These are phyloP conservation scores for Porites lutea DNA, from an alignment of 64 coral and sea anemone genomes.

Conservation along the genomic window DNA sequence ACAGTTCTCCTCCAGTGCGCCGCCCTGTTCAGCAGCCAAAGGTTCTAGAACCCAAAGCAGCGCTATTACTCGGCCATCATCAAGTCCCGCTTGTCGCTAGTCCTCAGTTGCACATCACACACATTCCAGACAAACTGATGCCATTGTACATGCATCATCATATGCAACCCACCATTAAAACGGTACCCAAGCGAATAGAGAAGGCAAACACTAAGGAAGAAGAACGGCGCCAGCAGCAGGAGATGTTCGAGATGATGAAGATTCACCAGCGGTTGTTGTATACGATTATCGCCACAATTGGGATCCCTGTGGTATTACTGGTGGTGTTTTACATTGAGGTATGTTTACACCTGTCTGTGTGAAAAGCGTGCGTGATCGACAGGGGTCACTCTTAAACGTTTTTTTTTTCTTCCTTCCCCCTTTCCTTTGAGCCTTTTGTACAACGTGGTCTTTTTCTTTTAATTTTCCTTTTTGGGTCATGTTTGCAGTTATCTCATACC, in stretches of 20 bases:
- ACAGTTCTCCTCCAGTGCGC: constrained; percentile 53
- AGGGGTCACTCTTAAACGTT: no score
- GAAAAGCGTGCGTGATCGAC: no score
- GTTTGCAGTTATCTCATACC: no score
- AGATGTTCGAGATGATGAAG: constrained; percentile 98
- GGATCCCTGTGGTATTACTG: constrained; percentile 94
- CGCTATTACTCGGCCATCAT: constrained; percentile 83
- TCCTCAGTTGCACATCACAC: constrained; percentile 81
- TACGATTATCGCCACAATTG: constrained; percentile 98
- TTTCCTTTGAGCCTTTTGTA: no score
- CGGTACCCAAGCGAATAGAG: constrained; percentile 63
- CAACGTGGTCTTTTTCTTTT: no score
- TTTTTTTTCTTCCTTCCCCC: no score
- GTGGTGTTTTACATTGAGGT: constrained; percentile 97
- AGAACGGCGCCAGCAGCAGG: constrained; percentile 76
- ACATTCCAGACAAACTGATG: constrained; percentile 92
- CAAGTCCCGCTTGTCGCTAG: constrained; percentile 81
- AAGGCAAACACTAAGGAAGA: constrained; percentile 77
- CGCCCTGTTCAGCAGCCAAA: constrained; percentile 90
- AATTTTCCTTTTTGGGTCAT: no score
- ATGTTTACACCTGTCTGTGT: neutral
- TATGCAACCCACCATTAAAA: constrained; percentile 22
- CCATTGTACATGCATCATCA: constrained; percentile 85
- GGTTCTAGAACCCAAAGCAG: constrained; percentile 90
- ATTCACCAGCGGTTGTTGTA: constrained; percentile 96